Evolutionary conservation across 2,888 invertebrate species (phyloP), one percentile per base, ranked within the genome.

Genomic region (Deroplatys truncata): DNA sequence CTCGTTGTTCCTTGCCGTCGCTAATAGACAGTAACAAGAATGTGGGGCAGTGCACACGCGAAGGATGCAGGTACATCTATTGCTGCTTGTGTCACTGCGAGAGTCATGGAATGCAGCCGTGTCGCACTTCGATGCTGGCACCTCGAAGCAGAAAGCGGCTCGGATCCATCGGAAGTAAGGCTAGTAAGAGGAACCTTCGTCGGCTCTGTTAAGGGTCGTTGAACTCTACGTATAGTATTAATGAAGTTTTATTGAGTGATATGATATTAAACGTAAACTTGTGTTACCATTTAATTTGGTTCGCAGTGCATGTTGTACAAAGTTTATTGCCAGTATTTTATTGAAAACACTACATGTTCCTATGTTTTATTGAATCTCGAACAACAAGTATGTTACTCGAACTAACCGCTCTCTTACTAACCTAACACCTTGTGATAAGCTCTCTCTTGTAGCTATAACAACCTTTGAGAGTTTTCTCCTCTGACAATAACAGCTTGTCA

Each of bases 1-100:
- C 92, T 10, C 91, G 91, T 82, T 93, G 93, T 90, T 90, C 91
- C 31, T 92, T 92, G n/a, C 91, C 92, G 20, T 92, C 92, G 28
- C 92, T 92, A 28, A 83, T 87, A n/a, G 83, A 83, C 16, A 90
- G 89, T 7, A 88, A 43, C 83, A 88, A 90, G 15, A 90, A 90
- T 15, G 88, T 88, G 25, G 91, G 90, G 5, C 90, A 90, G 31
- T 92, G 92, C 90, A 90, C 90, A n/a, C 90, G 91, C 5, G 83
- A 90, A 35, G 90, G 91, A 82, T 92, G 92, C 86, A 87, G 89
- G 28, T 91, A 91, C 86, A 88, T 90, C 83, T 92, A 92, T 88
- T 92, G 92, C 88, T 90, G 90, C 13, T 86, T 89, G 29, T 92
- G 92, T 87, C 88, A 87, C n/a, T 90, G 90, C 89, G 91, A 90